phyloP scores from a whole-genome alignment of 2,113 vertebrate genomes.

The Macheiramphus alcinus region DNA sequence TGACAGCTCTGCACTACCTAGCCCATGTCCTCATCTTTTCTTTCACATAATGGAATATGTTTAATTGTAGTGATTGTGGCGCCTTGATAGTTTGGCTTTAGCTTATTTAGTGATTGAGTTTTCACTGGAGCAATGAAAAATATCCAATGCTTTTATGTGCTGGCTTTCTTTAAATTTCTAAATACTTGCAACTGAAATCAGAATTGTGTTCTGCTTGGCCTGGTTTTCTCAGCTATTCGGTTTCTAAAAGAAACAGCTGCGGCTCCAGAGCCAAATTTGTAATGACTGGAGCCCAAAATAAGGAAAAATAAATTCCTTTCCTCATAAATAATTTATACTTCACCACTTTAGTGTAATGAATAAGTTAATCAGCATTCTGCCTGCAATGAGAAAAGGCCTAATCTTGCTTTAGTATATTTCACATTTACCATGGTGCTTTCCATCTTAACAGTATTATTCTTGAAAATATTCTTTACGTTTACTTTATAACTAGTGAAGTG shows the following conservation, averaged over 20 bases:
- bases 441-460: background rate
- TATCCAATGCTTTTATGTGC: background rate
- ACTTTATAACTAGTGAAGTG: background rate
- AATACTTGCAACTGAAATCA: constrained; percentile 11
- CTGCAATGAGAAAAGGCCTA: background rate
- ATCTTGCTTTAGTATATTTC: background rate
- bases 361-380: background rate
- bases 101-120: background rate
- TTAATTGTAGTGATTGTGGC: background rate
- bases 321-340: constrained; percentile 39
- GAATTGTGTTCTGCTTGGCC: background rate
- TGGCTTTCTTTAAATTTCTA: background rate
- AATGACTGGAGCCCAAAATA: background rate
- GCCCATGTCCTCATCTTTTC: background rate
- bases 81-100: background rate
- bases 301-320: background rate
- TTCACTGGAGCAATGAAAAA: background rate
- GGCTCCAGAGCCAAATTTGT: background rate
- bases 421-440: background rate
- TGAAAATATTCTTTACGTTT: background rate
- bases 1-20: background rate
- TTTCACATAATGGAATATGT: background rate
- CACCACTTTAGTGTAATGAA: background rate
- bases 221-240: background rate
- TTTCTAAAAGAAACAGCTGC: constrained; percentile 13